phyloP scores from a whole-genome alignment of 2,113 vertebrate species.

The Rhinopomastus cyanomelas region DNA sequence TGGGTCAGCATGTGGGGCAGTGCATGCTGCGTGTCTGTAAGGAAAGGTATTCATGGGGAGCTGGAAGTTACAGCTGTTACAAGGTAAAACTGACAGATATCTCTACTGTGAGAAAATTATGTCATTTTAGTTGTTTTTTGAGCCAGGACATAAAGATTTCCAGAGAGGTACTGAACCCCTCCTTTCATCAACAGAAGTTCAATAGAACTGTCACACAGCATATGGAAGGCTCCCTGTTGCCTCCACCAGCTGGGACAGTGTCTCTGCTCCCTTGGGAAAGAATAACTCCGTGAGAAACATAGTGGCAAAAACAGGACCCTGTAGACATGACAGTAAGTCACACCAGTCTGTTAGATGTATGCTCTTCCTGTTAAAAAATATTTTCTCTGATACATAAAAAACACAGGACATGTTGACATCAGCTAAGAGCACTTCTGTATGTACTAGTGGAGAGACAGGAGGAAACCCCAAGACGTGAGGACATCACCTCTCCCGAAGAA shows the following conservation, averaged over 20 bases:
- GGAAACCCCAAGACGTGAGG: not conserved
- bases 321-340: not conserved
- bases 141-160: not conserved
- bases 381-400: not conserved
- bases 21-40: not conserved
- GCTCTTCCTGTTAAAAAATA: not conserved
- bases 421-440: not conserved
- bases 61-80: not conserved
- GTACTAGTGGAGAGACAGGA: not conserved
- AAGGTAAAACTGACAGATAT: not conserved
- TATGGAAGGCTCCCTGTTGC: fast-evolving
- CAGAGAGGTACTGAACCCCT: not conserved
- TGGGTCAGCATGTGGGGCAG: not conserved
- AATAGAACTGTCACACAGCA: not conserved
- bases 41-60: not conserved
- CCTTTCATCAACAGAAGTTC: not conserved
- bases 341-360: not conserved
- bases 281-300: not conserved
- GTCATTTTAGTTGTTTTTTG: not conserved
- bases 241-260: not conserved
- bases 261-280: not conserved
- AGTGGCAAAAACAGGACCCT: not conserved
- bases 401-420: not conserved
- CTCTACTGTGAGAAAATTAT: not conserved
- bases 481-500: not conserved